A percentile compares a stretch with the other conserved stretches of the same genome.
phyloP scores from a whole-genome alignment of 2,888 invertebrate genomes.

The Endotricha flammealis region DNA sequence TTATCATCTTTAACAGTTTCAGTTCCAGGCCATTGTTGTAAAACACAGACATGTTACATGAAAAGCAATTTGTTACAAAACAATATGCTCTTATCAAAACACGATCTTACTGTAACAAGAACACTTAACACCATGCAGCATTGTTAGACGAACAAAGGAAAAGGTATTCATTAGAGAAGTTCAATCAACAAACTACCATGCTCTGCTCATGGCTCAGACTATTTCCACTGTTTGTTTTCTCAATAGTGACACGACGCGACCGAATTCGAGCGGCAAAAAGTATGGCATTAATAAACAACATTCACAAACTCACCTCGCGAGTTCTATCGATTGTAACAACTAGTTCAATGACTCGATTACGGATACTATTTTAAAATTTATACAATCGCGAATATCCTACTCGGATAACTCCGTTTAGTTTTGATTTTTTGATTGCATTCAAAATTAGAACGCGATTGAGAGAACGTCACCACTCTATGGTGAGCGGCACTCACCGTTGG shows the following conservation, averaged over 20 bases:
- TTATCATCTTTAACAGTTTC: neutral
- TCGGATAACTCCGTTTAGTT: neutral
- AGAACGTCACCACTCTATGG: slow-evolving; percentile 22
- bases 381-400: neutral
- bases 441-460: neutral
- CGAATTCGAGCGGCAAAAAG: slow-evolving; percentile 19
- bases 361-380: slow-evolving; percentile 1
- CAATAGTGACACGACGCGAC: slow-evolving; percentile 34
- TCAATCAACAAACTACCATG: slow-evolving; percentile 6
- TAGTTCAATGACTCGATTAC: slow-evolving; percentile 3
- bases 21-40: slow-evolving; percentile 30
- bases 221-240: slow-evolving; percentile 24
- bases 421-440: neutral
- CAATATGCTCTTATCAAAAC: slow-evolving; percentile 37
- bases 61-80: slow-evolving; percentile 42
- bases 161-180: slow-evolving; percentile 9
- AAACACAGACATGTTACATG: slow-evolving; percentile 26
- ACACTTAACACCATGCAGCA: slow-evolving; percentile 31
- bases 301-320: slow-evolving; percentile 5
- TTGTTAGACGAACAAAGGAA: slow-evolving; percentile 16
- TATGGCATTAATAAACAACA: slow-evolving; percentile 11
- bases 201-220: slow-evolving; percentile 8
- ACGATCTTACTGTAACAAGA: slow-evolving; percentile 26
- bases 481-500: slow-evolving; percentile 77
- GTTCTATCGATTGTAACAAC: slow-evolving; percentile 3